These are phyloP conservation scores for Imbricaverruca yamaguchii DNA, from an alignment of 2,888 invertebrate genomes.

Conservation along the genomic window DNA sequence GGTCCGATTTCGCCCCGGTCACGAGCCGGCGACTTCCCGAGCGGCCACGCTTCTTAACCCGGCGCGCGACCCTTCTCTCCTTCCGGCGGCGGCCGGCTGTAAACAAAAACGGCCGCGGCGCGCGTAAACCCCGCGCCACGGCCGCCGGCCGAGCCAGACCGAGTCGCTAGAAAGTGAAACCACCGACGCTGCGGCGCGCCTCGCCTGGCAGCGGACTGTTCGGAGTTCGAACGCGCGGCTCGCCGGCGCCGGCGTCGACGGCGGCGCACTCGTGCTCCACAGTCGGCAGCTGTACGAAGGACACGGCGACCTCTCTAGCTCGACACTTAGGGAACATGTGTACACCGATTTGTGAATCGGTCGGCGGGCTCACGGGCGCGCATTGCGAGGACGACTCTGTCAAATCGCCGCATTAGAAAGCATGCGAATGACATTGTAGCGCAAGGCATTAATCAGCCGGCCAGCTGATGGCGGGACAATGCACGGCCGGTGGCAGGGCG, in stretches of 20 bases:
- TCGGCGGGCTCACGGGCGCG: not conserved
- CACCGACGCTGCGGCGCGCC: not conserved
- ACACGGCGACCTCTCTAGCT: too few species aligned
- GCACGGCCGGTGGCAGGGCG: not conserved
- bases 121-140: not conserved
- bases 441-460: not conserved
- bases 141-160: not conserved
- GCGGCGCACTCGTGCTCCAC: not conserved
- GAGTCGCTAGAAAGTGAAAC: conserved; percentile 6
- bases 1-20: not conserved
- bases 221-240: not conserved
- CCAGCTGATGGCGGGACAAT: not conserved
- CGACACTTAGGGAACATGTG: not conserved
- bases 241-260: not conserved
- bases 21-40: not conserved
- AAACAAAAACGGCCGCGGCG: not conserved
- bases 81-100: not conserved
- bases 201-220: not conserved
- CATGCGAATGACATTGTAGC: not conserved
- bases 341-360: not conserved
- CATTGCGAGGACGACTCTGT: not conserved
- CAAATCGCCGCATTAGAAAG: conserved; percentile 11
- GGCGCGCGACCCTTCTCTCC: not conserved
- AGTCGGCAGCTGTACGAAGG: not conserved
- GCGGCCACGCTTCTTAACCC: conserved; percentile 4